These are phyloP conservation scores for Zaprionus taronus DNA, from an alignment of 1,140 invertebrate genomes.

Conservation along the genomic window DNA sequence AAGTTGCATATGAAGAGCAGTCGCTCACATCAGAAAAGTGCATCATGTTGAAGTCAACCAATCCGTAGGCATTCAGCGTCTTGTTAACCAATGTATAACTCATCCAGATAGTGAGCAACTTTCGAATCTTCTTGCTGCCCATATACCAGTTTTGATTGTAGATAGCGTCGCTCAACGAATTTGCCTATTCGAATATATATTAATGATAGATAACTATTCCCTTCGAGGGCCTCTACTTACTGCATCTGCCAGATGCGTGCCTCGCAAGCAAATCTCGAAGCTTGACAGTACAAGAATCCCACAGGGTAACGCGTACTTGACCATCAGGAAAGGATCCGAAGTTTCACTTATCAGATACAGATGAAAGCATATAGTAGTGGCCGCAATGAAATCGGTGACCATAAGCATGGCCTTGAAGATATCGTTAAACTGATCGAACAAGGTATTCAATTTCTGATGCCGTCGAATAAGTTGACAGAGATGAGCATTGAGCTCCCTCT, in stretches of 20 bases:
- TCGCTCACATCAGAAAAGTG: constrained; percentile 58
- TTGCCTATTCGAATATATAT: constrained; percentile 30
- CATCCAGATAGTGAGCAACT: constrained; percentile 53
- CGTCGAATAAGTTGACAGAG: constrained; percentile 34
- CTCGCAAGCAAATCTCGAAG: constrained; percentile 56
- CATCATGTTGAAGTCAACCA: constrained; percentile 63
- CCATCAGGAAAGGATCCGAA: constrained; percentile 18
- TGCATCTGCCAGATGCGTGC: constrained; percentile 55
- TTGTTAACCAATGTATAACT: constrained; percentile 46
- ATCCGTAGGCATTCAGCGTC: constrained; percentile 48
- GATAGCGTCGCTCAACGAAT: constrained; percentile 16
- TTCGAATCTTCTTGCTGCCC: constrained; percentile 46
- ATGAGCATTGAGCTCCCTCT: constrained; percentile 17
- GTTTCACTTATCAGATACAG: constrained; percentile 57
- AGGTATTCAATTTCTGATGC: constrained; percentile 51
- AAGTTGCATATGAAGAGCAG: neutral
- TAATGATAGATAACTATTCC: no score
- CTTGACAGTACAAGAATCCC: constrained; percentile 37
- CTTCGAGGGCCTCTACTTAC: constrained; percentile 32
- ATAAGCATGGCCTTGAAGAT: constrained; percentile 53
- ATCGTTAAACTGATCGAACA: constrained; percentile 53
- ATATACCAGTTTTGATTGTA: constrained; percentile 52
- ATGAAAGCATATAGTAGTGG: constrained; percentile 55
- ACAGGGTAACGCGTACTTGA: constrained; percentile 34
- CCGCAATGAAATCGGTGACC: constrained; percentile 51